Conservation (phyloP, 2,888 invertebrate genomes). For the Drosophila flavopinicola region DNA sequence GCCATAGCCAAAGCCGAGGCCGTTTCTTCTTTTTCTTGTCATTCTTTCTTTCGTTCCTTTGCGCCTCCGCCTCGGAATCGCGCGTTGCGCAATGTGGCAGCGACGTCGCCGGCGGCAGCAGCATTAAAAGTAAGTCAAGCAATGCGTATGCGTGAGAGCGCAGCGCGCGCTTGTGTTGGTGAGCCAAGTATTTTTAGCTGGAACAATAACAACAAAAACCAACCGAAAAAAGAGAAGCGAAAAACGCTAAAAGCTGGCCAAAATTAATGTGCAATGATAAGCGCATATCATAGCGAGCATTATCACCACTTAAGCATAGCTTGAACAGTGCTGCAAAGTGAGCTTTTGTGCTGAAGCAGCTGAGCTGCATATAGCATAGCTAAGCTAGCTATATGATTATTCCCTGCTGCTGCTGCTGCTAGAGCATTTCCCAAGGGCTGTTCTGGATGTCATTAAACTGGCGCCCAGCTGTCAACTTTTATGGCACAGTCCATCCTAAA, state of each 20-base stretch:
- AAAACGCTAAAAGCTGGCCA: background rate
- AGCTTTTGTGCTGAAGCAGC: conserved; percentile 5
- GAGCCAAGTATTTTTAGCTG: conserved; percentile 17
- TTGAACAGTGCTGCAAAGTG: background rate
- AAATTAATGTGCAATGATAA: conserved; percentile 17
- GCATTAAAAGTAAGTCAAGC: conserved; percentile 70
- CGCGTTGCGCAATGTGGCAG: conserved; percentile 76
- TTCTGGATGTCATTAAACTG: conserved; percentile 52
- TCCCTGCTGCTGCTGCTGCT: conserved; percentile 1
- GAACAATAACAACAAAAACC: conserved; percentile 12
- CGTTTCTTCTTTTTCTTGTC: conserved; percentile 29
- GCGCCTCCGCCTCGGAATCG: conserved; percentile 28
- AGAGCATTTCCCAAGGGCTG: conserved; percentile 21
- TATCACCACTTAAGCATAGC: conserved; percentile 13
- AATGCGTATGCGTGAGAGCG: conserved; percentile 54
- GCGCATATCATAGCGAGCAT: conserved; percentile 25
- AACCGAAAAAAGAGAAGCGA: background rate
- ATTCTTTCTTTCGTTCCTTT: background rate
- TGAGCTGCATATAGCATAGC: conserved; percentile 17
- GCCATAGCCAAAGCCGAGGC: conserved; percentile 37
- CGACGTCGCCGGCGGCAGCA: conserved; percentile 58
- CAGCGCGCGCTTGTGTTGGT: conserved; percentile 26
- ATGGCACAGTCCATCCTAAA: conserved; percentile 31
- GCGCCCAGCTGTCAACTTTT: conserved; percentile 72
- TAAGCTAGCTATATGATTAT: conserved; percentile 4